A percentile compares a stretch with the other conserved stretches of the same genome.
Conservation (phyloP, 2,888 invertebrate genomes). For the Strigamia transsilvanica region DNA sequence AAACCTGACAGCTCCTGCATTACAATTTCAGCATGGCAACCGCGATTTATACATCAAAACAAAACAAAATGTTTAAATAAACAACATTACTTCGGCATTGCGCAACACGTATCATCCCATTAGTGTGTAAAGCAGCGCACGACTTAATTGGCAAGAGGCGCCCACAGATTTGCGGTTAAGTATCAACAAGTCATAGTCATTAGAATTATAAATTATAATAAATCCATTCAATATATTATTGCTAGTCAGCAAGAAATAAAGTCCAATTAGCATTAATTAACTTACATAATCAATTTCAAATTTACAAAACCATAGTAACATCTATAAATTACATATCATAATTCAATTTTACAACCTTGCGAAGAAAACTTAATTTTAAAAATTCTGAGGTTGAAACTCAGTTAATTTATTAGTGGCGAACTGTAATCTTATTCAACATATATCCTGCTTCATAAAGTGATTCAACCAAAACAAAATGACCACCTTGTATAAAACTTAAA, state of each 20-base stretch:
- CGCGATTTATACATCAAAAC: not conserved
- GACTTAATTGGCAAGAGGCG: no score
- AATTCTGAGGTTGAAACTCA: not conserved
- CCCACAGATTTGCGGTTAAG: no score
- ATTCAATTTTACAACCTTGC: not conserved
- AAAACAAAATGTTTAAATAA: not conserved
- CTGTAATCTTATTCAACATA: constrained; percentile 21
- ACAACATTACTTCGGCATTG: not conserved
- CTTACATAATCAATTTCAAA: no score
- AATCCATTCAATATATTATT: no score
- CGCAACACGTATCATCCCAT: no score
- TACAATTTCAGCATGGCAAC: not conserved
- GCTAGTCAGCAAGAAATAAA: no score
- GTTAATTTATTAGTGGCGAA: constrained; percentile 11
- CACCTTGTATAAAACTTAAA: not conserved
- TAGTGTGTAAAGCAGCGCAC: no score
- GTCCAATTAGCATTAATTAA: no score
- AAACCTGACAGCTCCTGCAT: not conserved
- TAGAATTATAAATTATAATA: no score
- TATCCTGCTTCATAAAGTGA: constrained; percentile 3
- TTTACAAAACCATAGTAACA: no score
- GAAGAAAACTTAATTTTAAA: constrained; percentile 2
- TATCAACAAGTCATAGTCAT: no score
- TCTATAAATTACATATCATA: not conserved
- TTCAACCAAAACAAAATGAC: not conserved